phyloP scores from a whole-genome alignment of 1,140 invertebrate genomes.

The Pararge aegeria region DNA sequence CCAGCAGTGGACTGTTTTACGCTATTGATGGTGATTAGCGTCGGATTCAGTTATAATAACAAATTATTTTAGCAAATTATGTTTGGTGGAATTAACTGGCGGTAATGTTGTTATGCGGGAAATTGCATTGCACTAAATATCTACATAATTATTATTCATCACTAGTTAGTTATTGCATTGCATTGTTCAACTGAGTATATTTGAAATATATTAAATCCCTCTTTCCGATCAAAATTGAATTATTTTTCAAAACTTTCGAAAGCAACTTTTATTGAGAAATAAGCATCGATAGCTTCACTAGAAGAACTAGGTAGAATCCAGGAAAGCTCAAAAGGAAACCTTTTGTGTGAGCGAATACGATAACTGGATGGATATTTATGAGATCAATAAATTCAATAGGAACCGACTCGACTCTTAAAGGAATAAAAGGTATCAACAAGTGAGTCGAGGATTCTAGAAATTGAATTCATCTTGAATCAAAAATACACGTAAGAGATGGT shows the following conservation, averaged over 20 bases:
- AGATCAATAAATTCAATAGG: constrained; percentile 17
- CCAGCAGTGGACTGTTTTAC: no score
- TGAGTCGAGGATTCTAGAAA: constrained; percentile 15
- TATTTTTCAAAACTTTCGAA: neutral
- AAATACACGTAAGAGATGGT: neutral
- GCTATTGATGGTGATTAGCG: neutral
- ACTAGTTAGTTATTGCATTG: no score
- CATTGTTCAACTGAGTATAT: no score
- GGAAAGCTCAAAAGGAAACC: constrained; percentile 4
- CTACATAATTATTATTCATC: neutral
- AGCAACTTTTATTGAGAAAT: neutral
- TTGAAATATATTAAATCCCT: neutral
- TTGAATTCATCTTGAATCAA: constrained; percentile 10
- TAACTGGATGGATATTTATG: constrained; percentile 20
- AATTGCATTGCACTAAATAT: neutral
- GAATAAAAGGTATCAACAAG: constrained; percentile 17
- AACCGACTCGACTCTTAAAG: constrained; percentile 10
- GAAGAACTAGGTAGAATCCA: neutral
- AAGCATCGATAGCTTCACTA: neutral
- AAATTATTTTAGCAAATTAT: neutral
- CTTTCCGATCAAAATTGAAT: neutral
- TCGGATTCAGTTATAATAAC: neutral
- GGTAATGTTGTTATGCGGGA: neutral
- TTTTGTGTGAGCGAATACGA: constrained; percentile 7
- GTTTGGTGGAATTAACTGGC: neutral